A percentile compares a stretch with the other conserved stretches of the same genome.
Conservation (phyloP, 2,797 vertebrate species). For the Nyctalus aviator region DNA sequence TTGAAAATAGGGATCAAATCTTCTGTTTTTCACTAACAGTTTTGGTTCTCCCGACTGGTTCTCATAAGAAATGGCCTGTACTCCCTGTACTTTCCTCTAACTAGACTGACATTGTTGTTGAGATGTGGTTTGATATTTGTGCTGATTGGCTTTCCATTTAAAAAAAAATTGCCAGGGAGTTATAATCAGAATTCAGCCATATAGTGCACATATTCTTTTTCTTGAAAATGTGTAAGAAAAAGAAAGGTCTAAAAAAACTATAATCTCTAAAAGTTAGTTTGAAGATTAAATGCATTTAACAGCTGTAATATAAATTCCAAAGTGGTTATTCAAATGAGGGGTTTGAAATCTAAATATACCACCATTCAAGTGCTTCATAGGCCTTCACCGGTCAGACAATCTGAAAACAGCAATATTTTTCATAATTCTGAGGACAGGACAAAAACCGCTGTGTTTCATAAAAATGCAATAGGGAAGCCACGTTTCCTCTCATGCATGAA, state of each 20-base stretch:
- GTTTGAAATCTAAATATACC: neutral
- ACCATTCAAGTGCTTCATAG: neutral
- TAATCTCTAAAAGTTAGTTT: constrained; percentile 13
- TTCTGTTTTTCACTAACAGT: neutral
- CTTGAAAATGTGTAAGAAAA: neutral
- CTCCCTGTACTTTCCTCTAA: neutral
- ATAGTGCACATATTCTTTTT: neutral
- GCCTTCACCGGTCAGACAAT: neutral
- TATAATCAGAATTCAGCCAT: neutral
- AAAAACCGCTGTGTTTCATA: constrained; percentile 64
- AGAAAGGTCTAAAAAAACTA: neutral
- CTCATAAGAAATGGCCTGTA: neutral
- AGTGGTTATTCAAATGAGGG: neutral
- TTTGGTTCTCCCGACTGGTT: neutral
- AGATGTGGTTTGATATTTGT: neutral
- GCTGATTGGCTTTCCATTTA: neutral
- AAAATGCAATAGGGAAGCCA: constrained; percentile 61
- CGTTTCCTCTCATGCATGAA: constrained; percentile 63
- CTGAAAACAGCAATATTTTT: constrained; percentile 47
- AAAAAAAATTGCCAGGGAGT: neutral
- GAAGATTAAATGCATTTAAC: constrained; percentile 33
- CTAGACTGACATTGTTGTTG: neutral
- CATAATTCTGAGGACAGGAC: constrained; percentile 43
- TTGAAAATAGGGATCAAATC: constrained; percentile 58
- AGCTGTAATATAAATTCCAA: constrained; percentile 2